These are phyloP conservation scores for Strigamia maritima DNA, from an alignment of 2,888 invertebrate species.

Conservation along the genomic window DNA sequence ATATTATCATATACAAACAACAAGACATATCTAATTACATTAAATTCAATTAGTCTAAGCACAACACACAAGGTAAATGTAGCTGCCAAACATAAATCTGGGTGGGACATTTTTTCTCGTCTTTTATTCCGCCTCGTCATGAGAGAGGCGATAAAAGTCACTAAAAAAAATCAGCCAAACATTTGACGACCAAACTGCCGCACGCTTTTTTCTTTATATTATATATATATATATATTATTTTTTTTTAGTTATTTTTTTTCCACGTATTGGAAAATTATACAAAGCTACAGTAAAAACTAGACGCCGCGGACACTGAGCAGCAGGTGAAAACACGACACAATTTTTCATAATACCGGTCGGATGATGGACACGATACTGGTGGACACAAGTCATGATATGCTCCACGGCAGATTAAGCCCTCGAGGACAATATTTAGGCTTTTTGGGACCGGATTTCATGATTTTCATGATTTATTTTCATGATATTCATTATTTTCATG, in stretches of 20 bases:
- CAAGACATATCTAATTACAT: constrained; percentile 2
- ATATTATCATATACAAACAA: constrained; percentile 1
- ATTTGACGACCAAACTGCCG: not conserved
- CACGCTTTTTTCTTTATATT: not conserved
- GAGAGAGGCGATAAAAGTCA: constrained; percentile 20
- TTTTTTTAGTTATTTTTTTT: not conserved
- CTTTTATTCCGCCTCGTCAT: not conserved
- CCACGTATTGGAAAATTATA: not conserved
- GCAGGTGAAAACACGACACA: constrained; percentile 28
- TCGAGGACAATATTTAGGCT: too few species aligned
- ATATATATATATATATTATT: not conserved
- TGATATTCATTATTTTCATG: too few species aligned
- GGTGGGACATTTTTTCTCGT: constrained; percentile 7
- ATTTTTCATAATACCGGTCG: not conserved
- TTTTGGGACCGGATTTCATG: too few species aligned
- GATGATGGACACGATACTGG: not conserved
- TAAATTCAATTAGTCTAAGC: constrained; percentile 23
- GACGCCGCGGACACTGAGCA: constrained; percentile 29
- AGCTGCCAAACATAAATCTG: constrained; percentile 34
- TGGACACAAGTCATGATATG: constrained; percentile 22
- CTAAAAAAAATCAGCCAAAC: constrained; percentile 22
- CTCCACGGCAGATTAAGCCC: not conserved
- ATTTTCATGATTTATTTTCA: too few species aligned
- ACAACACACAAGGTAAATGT: constrained; percentile 31
- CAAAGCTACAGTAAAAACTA: constrained; percentile 17